Evolutionary conservation across 2,113 vertebrate species (phyloP).

Genomic region (Callipepla californica): DNA sequence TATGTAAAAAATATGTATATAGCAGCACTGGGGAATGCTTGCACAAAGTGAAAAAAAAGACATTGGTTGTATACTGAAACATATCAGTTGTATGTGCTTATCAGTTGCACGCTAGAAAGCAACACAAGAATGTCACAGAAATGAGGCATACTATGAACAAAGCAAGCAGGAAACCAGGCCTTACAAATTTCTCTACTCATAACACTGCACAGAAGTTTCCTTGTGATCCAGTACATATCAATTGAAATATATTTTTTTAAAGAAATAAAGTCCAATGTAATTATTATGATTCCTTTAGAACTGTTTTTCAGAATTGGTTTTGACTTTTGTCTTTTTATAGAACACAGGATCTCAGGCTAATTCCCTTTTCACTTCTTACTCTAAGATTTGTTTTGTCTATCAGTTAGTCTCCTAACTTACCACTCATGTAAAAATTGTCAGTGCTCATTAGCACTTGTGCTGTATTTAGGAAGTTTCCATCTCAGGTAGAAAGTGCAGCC

Average conservation of each 20-base stretch:
- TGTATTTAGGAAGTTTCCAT: neutral
- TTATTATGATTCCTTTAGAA: neutral
- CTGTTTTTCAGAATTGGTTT: neutral
- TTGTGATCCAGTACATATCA: neutral
- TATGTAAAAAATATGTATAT: neutral
- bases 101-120: neutral
- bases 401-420: neutral
- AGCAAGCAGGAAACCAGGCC: neutral
- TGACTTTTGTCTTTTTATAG: neutral
- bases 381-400: neutral
- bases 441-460: neutral
- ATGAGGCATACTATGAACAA: fast-evolving
- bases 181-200: neutral
- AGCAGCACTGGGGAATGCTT: neutral
- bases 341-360: neutral
- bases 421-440: neutral
- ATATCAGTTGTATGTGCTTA: neutral
- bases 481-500: neutral
- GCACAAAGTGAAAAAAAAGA: neutral
- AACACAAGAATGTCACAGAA: neutral
- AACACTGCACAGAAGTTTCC: neutral
- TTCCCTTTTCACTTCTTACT: neutral
- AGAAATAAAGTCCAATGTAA: neutral
- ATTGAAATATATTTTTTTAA: neutral
- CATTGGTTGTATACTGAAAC: neutral